Percentiles rank a stretch among this genome's conserved stretches.
Evolutionary conservation across 2,113 vertebrate genomes (phyloP).

Genomic region (Microcebus ravelobensis): DNA sequence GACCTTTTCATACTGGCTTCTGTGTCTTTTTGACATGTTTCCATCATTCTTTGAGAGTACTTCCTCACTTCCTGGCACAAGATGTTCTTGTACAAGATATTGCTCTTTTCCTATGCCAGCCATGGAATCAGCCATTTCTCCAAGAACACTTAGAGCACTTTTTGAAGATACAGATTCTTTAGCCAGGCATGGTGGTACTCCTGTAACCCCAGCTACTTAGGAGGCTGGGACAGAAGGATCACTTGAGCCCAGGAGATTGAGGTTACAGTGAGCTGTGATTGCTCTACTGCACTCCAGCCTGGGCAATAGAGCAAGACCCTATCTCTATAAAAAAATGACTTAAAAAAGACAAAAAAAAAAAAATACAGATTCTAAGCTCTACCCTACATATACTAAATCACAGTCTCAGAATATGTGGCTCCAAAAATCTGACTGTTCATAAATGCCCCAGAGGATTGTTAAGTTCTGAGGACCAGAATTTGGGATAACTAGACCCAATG

Average conservation of each 20-base stretch:
- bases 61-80: conserved; percentile 37
- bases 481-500: background rate
- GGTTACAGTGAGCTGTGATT: too few relatives aligned
- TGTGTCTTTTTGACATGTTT: conserved; percentile 14
- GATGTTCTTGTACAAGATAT: background rate
- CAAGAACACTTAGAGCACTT: background rate
- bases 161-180: conserved; percentile 39
- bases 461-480: background rate
- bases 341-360: too few relatives aligned
- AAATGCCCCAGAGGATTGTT: background rate
- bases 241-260: too few relatives aligned
- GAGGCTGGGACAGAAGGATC: too few relatives aligned
- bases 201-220: too few relatives aligned
- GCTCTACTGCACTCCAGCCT: too few relatives aligned
- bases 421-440: conserved; percentile 30
- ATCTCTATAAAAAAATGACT: too few relatives aligned
- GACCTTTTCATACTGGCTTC: background rate
- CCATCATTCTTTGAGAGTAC: background rate
- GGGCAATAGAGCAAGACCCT: too few relatives aligned
- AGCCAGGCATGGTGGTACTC: too few relatives aligned
- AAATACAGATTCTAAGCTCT: conserved; percentile 42
- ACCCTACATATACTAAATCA: background rate
- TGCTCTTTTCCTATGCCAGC: background rate
- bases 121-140: background rate
- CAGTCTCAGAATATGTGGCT: background rate